phyloP scores from a whole-genome alignment of 2,113 vertebrate genomes.

The Nipponia nippon region DNA sequence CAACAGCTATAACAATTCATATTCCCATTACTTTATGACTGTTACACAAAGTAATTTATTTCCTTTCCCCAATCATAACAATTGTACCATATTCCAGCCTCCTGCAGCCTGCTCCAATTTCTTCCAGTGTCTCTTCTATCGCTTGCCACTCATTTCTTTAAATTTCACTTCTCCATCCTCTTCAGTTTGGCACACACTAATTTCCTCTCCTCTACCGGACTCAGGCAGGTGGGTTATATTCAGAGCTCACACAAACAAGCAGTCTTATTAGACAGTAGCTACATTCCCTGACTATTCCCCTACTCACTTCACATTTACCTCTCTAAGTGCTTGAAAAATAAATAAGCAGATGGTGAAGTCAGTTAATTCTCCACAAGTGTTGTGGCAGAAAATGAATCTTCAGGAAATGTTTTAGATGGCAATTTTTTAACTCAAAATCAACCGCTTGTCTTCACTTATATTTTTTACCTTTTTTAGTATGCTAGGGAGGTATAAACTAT shows the following conservation, averaged over 20 bases:
- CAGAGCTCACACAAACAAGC: conserved; percentile 20
- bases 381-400: conserved; percentile 2
- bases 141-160: neutral
- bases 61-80: neutral
- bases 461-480: neutral
- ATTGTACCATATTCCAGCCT: neutral
- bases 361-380: conserved; percentile 15
- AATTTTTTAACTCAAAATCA: conserved; percentile 29
- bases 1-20: conserved; percentile 27
- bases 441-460: neutral
- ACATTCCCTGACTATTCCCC: neutral
- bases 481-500: neutral
- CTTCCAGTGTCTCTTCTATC: neutral
- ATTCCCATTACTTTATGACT: conserved; percentile 24
- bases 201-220: neutral
- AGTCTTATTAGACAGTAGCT: neutral
- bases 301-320: conserved; percentile 45
- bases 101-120: neutral
- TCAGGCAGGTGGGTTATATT: conserved; percentile 28
- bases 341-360: conserved; percentile 53
- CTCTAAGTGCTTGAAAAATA: conserved; percentile 33
- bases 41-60: neutral
- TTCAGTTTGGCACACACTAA: neutral
- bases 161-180: neutral
- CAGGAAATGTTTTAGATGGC: neutral